Evolutionary conservation across 2,888 invertebrate species (phyloP), one percentile per base, ranked within the genome.

Genomic region (Eilema sororculum): DNA sequence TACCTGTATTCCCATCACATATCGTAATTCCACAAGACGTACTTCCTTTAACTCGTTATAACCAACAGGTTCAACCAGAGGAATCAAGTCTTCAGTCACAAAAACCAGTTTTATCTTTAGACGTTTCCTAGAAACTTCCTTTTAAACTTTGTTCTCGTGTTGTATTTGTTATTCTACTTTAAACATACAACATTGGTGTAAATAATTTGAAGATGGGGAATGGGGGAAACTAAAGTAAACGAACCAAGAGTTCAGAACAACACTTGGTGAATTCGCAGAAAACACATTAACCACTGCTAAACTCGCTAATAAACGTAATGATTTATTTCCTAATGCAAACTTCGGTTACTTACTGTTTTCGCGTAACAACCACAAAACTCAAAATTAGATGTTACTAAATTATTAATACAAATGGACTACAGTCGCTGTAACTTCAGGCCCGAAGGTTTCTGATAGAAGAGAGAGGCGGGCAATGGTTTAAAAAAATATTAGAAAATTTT

Each of bases 171-270:
- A 82, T 86, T 84, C 77, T 73, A 80, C 71, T 78, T 79, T 77
- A 81, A 79, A 77, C 77, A 76, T 71, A 77, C 74, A 76, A 78
- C 80, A 81, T 82, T 80, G 82, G 78, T 82, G 84, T 88, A 88
- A 88, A 90, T 87, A 89, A 85, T 86, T 81, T 79, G 80, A 76
- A 80, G 74, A 78, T 84, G 25, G 72, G 77, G 77, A 78, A 76
- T 83, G 30, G 69, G 78, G 77, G 78, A 78, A 76, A 79, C 80
- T 76, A 83, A 80, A 81, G 81, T 84, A 88, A 88, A 87, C 83
- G 80, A 73, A 73, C 77, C 79, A 71, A 77, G 77, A 79, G 68
- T 74, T 79, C 71, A 73, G 69, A 82, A 82, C 77, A 82, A 76
- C 73, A 78, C 63, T 66, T 65, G 60, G 72, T 62, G 74, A 67